Percentiles rank a stretch among this genome's conserved stretches.
phyloP scores from a whole-genome alignment of 2,797 vertebrate species.

The Melopsittacus undulatus region DNA sequence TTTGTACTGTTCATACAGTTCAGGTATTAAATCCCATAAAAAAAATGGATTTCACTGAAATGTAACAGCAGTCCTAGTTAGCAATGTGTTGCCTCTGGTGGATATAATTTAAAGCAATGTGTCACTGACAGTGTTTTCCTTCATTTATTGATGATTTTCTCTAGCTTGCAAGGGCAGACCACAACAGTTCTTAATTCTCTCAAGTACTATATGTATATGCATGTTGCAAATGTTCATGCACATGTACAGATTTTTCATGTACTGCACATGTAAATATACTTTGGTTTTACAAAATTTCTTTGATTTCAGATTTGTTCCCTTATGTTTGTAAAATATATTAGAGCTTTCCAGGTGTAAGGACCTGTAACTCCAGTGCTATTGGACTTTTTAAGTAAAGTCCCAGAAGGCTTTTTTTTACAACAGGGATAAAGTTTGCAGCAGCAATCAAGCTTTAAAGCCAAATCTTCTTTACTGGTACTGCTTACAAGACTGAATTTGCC shows the following conservation, averaged over 20 bases:
- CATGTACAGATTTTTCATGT: neutral
- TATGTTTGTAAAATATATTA: neutral
- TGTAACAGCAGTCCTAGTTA: neutral
- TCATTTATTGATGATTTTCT: neutral
- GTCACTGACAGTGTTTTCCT: neutral
- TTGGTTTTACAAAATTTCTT: neutral
- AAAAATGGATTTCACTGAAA: neutral
- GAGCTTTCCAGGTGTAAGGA: neutral
- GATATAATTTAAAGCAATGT: neutral
- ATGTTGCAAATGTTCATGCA: neutral
- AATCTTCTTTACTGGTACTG: neutral
- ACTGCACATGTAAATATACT: fast-evolving
- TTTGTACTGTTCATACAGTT: neutral
- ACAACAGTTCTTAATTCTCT: neutral
- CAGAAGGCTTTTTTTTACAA: neutral
- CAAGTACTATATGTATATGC: neutral
- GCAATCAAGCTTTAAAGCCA: neutral
- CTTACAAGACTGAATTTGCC: neutral
- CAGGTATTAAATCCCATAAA: neutral
- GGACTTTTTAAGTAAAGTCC: neutral
- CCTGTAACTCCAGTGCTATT: neutral
- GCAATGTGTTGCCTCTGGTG: neutral
- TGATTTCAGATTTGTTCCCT: neutral
- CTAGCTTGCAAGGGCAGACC: neutral
- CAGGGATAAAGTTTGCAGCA: fast-evolving